Evolutionary conservation across 2,797 vertebrate genomes (phyloP).

Genomic region (Strix occidentalis): DNA sequence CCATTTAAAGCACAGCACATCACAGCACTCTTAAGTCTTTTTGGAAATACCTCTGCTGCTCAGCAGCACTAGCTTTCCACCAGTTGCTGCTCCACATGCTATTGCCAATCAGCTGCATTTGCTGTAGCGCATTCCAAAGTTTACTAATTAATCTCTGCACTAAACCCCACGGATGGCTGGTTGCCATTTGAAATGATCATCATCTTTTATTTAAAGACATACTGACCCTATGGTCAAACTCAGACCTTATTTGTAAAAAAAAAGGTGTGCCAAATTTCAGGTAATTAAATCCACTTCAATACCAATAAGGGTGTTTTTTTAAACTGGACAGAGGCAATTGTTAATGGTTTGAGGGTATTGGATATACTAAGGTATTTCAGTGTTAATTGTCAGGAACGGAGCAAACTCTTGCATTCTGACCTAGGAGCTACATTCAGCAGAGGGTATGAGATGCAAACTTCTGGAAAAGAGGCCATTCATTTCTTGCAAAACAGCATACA

Average conservation of each 20-base stretch:
- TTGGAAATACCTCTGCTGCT: slow-evolving; percentile 76
- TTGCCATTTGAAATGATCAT: slow-evolving; percentile 57
- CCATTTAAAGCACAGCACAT: slow-evolving; percentile 60
- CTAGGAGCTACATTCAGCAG: neutral
- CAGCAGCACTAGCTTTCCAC: slow-evolving; percentile 62
- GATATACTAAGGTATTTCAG: neutral
- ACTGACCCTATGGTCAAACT: neutral
- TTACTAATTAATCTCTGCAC: slow-evolving; percentile 78
- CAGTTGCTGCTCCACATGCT: slow-evolving; percentile 86
- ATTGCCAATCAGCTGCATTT: slow-evolving; percentile 86
- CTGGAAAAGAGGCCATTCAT: neutral
- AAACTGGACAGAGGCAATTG: neutral
- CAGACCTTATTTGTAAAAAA: neutral
- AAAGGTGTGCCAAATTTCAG: neutral
- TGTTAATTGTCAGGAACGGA: neutral
- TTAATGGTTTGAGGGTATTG: neutral
- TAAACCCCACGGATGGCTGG: slow-evolving; percentile 52
- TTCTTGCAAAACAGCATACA: neutral
- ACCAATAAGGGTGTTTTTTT: neutral
- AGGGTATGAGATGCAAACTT: neutral
- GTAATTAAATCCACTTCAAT: neutral
- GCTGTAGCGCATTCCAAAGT: slow-evolving; percentile 74
- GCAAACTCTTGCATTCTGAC: neutral
- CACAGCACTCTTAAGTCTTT: slow-evolving; percentile 72
- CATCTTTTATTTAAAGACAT: slow-evolving; percentile 70